A percentile compares a stretch with the other conserved stretches of the same genome.
These are phyloP conservation scores for Agapetus fuscipes DNA, from an alignment of 2,888 invertebrate species.

Conservation along the genomic window DNA sequence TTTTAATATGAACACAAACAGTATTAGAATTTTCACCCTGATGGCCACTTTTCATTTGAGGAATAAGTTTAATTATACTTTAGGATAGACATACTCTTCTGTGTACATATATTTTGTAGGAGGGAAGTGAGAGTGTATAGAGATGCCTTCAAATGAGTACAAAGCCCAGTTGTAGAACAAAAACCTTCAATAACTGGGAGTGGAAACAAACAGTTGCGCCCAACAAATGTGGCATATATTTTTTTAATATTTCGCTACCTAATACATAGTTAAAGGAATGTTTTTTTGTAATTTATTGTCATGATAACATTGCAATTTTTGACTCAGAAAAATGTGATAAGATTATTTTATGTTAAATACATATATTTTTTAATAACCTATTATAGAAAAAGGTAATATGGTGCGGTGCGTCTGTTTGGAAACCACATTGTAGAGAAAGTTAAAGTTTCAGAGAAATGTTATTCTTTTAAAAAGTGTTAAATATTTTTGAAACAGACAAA, in stretches of 20 bases:
- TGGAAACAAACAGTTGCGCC: conserved; percentile 2
- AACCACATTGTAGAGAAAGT: conserved; percentile 6
- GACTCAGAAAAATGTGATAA: too few relatives aligned
- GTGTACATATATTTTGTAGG: too few relatives aligned
- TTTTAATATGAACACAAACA: too few relatives aligned
- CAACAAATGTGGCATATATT: conserved; percentile 4
- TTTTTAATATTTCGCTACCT: too few relatives aligned
- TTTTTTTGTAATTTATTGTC: too few relatives aligned
- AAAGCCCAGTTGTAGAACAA: conserved; percentile 5
- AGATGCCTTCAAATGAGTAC: conserved; percentile 16
- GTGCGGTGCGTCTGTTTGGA: too few relatives aligned
- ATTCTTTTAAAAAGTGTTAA: conserved; percentile 7
- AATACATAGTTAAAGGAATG: too few relatives aligned
- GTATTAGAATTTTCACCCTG: conserved; percentile 3
- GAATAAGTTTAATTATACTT: background rate
- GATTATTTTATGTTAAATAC: too few relatives aligned
- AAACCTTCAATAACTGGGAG: background rate
- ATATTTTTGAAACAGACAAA: conserved; percentile 10
- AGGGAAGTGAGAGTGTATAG: conserved; percentile 8
- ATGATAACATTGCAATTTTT: too few relatives aligned
- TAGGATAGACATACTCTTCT: background rate
- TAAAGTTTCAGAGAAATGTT: conserved; percentile 5
- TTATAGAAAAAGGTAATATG: too few relatives aligned
- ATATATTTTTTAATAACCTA: too few relatives aligned
- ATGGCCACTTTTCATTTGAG: conserved; percentile 2